Base-by-base conservation (phyloP, 2,797 vertebrate genomes). In the Pampus argenteus region DNA sequence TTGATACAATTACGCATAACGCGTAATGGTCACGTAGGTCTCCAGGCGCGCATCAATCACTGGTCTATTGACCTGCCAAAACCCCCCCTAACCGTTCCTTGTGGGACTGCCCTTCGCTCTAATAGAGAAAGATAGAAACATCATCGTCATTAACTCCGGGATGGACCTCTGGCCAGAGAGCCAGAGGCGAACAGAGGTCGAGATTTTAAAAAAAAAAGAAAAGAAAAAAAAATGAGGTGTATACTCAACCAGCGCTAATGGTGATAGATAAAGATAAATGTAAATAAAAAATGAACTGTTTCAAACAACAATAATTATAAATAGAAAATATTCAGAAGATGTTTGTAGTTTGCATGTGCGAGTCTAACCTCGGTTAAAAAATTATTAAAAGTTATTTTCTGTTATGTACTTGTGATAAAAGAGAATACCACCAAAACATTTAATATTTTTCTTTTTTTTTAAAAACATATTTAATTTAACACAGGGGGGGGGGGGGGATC, bases 1-100 rank as follows among this genome's bases (percentile, higher is more conserved):
- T 95, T 96, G 96, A 94, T 93, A 95, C 94, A 95, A 97, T 97
- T 96, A 96, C 89, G 93, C 89, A 90, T 90, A 80, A 90, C 87
- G 91, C 88, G 90, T 93, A 94, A 94, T 92, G 94, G 94, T 93
- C 92, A 92, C 89, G 92, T 90, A 93, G 91, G 93, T 95, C 94
- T 94, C 93, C 82, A 86, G 92, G 91, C 93, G 87, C 88, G 87
- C 95, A 95, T 95, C 93, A 94, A 95, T 96, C 96, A 95, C 89
- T 84, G 84, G 82, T 93, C 89, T 92, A 88, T 94, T 94, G 95
- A 95, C 94, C 95, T 94, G 95, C 92, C 94, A 93, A 86, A 91
- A 84, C 68, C 76, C 77, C 86, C 60, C 78, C 84, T 84, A 87
- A 90, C 84, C 72, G 70, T 62, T 84, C 88, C 89, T 88, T 65